These are phyloP conservation scores for Agrypnus murinus DNA, from an alignment of 2,888 invertebrate genomes.

Conservation along the genomic window DNA sequence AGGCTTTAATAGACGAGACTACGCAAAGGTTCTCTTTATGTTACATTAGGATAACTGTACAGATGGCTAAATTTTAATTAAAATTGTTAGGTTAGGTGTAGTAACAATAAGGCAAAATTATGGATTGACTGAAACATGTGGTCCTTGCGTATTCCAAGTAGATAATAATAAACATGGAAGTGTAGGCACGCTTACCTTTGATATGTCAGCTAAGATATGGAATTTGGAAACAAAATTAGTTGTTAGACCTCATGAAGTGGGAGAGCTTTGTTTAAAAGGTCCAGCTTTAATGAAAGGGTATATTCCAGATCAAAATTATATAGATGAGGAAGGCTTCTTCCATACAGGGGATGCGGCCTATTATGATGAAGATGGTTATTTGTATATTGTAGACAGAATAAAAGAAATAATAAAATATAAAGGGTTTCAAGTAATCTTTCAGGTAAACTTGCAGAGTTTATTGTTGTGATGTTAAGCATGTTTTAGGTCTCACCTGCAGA, in stretches of 20 bases:
- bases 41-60: too few species aligned
- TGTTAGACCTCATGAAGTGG: constrained; percentile 77
- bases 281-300: constrained; percentile 81
- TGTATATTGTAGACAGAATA: constrained; percentile 86
- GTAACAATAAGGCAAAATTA: constrained; percentile 22
- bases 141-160: constrained; percentile 6
- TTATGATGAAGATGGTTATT: constrained; percentile 82
- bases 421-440: constrained; percentile 78
- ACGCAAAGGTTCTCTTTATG: too few species aligned
- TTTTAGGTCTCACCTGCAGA: constrained; percentile 90
- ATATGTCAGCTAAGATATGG: constrained; percentile 74
- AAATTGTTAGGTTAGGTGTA: constrained; percentile 24
- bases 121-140: constrained; percentile 32
- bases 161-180: constrained; percentile 56
- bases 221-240: constrained; percentile 76
- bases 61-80: too few species aligned
- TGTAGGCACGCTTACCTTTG: constrained; percentile 77
- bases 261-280: constrained; percentile 88
- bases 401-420: constrained; percentile 94
- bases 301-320: constrained; percentile 71
- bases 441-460: background rate
- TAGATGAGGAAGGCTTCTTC: constrained; percentile 84
- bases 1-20: too few species aligned
- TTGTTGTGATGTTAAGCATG: constrained; percentile 59
- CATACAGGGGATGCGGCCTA: constrained; percentile 88